These are phyloP conservation scores for Schizothorax lantsangensis DNA, from an alignment of 2,797 vertebrate genomes.

Conservation along the genomic window DNA sequence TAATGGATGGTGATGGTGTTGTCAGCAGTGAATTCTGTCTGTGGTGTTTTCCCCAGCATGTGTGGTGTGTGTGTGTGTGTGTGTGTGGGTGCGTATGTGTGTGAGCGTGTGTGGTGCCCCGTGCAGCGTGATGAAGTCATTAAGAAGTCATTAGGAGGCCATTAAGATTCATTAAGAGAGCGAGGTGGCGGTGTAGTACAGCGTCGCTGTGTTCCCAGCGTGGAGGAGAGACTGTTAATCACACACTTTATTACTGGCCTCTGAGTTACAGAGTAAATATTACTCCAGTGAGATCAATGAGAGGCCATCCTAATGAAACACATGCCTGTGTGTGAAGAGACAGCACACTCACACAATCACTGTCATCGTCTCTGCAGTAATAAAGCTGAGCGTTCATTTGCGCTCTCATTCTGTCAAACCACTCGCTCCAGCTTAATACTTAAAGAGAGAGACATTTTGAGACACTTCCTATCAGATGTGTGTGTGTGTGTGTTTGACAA, in stretches of 20 bases:
- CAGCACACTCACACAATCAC: not conserved
- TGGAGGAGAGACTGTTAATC: constrained; percentile 82
- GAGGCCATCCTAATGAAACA: constrained; percentile 72
- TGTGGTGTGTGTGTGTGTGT: constrained; percentile 25
- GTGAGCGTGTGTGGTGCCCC: constrained; percentile 66
- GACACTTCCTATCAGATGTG: not conserved
- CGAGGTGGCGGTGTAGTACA: constrained; percentile 73
- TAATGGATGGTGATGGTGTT: constrained; percentile 30
- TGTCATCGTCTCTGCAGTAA: constrained; percentile 7
- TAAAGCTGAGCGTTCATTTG: constrained; percentile 3
- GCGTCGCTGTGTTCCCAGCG: constrained; percentile 70
- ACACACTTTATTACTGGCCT: constrained; percentile 82
- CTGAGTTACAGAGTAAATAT: constrained; percentile 80
- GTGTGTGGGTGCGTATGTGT: not conserved
- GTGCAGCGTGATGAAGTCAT: constrained; percentile 83
- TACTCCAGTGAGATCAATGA: constrained; percentile 72
- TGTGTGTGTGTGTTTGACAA: constrained; percentile 6
- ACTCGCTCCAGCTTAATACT: not conserved
- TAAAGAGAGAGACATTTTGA: constrained; percentile 13
- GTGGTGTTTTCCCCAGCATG: constrained; percentile 65
- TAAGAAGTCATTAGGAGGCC: constrained; percentile 85
- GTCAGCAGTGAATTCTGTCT: constrained; percentile 70
- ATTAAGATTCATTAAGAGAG: constrained; percentile 85
- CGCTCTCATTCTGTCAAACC: constrained; percentile 23
- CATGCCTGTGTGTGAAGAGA: constrained; percentile 13